Conservation (phyloP, 2,113 vertebrate genomes). For the Serilophus lunatus region DNA sequence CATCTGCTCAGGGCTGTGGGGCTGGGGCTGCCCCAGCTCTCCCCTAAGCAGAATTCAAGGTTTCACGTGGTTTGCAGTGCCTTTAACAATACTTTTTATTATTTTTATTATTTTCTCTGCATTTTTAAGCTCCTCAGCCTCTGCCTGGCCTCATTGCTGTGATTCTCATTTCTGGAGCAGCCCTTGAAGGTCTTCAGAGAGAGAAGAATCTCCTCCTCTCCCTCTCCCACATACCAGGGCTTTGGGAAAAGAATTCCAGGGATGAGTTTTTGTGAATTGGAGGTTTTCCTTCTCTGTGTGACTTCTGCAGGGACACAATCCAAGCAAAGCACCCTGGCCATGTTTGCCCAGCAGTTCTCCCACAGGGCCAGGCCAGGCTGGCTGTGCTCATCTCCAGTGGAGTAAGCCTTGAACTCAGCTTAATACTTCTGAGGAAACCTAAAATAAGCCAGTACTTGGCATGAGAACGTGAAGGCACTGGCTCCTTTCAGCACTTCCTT, state of each 20-base stretch:
- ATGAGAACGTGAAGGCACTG: background rate
- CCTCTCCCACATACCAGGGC: fast-evolving
- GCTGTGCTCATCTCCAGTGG: background rate
- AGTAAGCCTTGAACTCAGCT: background rate
- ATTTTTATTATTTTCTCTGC: background rate
- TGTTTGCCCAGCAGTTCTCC: background rate
- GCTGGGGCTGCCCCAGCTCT: background rate
- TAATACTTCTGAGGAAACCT: background rate
- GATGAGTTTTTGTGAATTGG: background rate
- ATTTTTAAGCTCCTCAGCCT: background rate
- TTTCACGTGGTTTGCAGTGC: background rate
- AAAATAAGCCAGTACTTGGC: background rate
- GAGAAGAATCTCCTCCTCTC: background rate
- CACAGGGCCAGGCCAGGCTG: background rate
- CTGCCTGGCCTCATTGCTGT: fast-evolving
- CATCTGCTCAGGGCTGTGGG: too few relatives aligned
- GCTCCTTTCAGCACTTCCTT: background rate
- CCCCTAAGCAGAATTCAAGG: background rate
- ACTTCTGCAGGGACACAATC: background rate
- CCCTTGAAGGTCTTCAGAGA: background rate
- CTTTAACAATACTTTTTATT: background rate
- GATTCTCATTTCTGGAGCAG: background rate
- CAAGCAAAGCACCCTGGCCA: fast-evolving
- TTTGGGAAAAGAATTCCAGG: background rate
- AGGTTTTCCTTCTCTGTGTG: background rate